These are phyloP conservation scores for Hermaeophaga mercurialis DNA, from an alignment of 2,888 invertebrate species.

Conservation along the genomic window DNA sequence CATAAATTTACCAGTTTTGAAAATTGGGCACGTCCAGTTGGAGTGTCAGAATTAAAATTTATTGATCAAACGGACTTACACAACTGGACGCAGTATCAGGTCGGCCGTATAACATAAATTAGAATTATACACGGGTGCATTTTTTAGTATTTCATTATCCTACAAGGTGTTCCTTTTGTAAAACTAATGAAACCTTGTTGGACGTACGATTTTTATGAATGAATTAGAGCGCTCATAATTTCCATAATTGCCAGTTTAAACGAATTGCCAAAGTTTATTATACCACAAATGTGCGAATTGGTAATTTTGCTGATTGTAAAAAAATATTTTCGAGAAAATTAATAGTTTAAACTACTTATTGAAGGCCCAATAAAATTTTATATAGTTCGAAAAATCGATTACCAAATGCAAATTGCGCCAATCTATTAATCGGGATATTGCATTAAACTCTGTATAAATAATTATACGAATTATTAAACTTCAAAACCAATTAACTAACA, in stretches of 20 bases:
- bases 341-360: no score
- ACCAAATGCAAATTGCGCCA: no score
- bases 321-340: no score
- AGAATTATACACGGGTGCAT: conserved; percentile 52
- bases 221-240: conserved; percentile 20
- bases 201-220: conserved; percentile 25
- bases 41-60: conserved; percentile 22
- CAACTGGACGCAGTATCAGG: conserved; percentile 19
- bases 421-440: no score
- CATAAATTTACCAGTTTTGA: no score
- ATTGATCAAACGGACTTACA: conserved; percentile 13
- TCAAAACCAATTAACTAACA: no score
- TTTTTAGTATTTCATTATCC: conserved; percentile 49
- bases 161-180: conserved; percentile 37
- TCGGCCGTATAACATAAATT: conserved; percentile 49
- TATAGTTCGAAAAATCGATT: no score
- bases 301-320: neutral
- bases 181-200: conserved; percentile 32
- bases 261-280: conserved; percentile 7
- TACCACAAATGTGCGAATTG: conserved; percentile 3
- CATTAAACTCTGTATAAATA: no score
- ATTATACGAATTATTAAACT: no score
- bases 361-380: no score
- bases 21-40: neutral
- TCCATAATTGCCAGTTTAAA: conserved; percentile 20